Conservation (phyloP, 2,888 invertebrate species). For the Coremacera marginata region DNA sequence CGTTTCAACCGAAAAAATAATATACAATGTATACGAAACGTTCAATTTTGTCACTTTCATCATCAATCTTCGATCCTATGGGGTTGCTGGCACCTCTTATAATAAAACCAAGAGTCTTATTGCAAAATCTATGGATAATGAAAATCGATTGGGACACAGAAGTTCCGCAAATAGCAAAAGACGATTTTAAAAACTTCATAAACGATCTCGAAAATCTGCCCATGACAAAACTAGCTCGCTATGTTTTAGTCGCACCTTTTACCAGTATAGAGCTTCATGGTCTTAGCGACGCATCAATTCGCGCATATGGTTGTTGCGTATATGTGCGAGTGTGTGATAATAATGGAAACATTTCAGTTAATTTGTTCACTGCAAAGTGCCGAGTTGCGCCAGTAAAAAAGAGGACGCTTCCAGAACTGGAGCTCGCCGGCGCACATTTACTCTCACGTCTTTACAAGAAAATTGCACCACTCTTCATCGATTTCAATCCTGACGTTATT, state of each 20-base stretch:
- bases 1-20: too few species aligned
- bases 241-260: neutral
- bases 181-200: neutral
- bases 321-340: neutral
- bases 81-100: too few species aligned
- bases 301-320: neutral
- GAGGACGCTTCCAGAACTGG: constrained; percentile 4
- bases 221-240: neutral
- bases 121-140: too few species aligned
- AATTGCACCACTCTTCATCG: constrained; percentile 27
- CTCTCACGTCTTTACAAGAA: constrained; percentile 26
- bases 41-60: too few species aligned
- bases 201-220: neutral
- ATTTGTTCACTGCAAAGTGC: neutral
- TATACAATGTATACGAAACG: too few species aligned
- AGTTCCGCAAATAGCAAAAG: too few species aligned
- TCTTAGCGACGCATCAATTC: neutral
- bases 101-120: too few species aligned
- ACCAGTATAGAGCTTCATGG: neutral
- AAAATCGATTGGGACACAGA: too few species aligned
- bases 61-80: too few species aligned
- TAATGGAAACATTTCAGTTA: neutral
- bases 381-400: constrained; percentile 9
- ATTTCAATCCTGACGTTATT: constrained; percentile 19
- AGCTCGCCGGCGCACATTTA: constrained; percentile 19